A percentile compares a stretch with the other conserved stretches of the same genome.
Conservation (phyloP, 2,888 invertebrate species). For the Cephus spinipes region DNA sequence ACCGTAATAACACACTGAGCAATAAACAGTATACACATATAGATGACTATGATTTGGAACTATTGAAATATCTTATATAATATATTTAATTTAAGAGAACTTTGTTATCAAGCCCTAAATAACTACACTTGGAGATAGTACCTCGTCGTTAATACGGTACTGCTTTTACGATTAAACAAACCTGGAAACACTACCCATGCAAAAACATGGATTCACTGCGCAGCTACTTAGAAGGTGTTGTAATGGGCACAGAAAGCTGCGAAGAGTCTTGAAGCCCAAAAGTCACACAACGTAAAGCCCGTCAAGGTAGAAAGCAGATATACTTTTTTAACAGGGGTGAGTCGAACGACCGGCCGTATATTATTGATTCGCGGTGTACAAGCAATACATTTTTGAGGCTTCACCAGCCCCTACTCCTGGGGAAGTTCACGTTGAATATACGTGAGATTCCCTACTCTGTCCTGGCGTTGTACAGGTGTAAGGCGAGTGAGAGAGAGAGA, state of each 20-base stretch:
- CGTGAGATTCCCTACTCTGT: slow-evolving; percentile 49
- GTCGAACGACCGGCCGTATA: slow-evolving; percentile 17
- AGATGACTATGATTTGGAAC: not conserved
- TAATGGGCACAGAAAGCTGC: not conserved
- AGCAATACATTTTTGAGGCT: slow-evolving; percentile 61
- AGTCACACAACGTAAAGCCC: not conserved
- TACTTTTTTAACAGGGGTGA: slow-evolving; percentile 25
- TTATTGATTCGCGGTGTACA: slow-evolving; percentile 60
- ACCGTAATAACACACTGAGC: slow-evolving; percentile 37
- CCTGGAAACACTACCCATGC: not conserved
- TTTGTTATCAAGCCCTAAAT: not conserved
- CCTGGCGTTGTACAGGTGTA: slow-evolving; percentile 51
- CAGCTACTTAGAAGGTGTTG: not conserved
- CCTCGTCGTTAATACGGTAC: not conserved
- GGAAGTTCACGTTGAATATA: slow-evolving; percentile 54
- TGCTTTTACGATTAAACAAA: not conserved
- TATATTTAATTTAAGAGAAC: not conserved
- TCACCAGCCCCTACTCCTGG: slow-evolving; percentile 54
- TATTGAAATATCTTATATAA: not conserved
- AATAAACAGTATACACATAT: slow-evolving; percentile 29
- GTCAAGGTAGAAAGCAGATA: slow-evolving; percentile 25
- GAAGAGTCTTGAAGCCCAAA: not conserved
- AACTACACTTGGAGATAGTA: not conserved
- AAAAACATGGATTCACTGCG: not conserved
- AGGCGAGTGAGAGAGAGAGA: slow-evolving; percentile 27